phyloP scores from a whole-genome alignment of 1,140 invertebrate genomes.

The Drosophila lowei region DNA sequence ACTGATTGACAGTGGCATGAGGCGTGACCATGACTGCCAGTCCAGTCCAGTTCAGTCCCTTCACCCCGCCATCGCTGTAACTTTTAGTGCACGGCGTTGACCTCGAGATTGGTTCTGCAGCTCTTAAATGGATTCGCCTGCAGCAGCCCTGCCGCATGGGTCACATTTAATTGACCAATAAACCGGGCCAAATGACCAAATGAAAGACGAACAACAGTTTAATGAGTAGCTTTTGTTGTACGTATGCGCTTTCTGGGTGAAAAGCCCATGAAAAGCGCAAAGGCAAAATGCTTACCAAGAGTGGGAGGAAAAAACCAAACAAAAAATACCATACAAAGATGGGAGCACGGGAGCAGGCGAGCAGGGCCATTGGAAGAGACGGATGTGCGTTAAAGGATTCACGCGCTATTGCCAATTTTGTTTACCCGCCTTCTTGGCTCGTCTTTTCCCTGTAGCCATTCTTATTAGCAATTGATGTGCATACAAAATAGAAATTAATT shows the following conservation, averaged over 20 bases:
- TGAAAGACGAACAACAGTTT: constrained; percentile 12
- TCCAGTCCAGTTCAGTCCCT: background rate
- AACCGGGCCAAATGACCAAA: constrained; percentile 28
- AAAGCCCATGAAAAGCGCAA: background rate
- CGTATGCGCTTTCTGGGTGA: background rate
- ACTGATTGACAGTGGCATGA: constrained; percentile 38
- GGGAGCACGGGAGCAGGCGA: no score
- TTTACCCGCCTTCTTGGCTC: background rate
- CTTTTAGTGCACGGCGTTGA: constrained; percentile 44
- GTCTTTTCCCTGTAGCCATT: constrained; percentile 5
- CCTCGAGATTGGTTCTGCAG: constrained; percentile 40
- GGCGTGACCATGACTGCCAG: constrained; percentile 16
- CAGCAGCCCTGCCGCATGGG: constrained; percentile 9
- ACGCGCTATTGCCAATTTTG: no score
- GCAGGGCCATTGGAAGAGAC: no score
- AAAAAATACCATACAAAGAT: no score
- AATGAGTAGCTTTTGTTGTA: constrained; percentile 19
- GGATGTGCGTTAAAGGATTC: constrained; percentile 1
- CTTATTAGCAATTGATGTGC: constrained; percentile 50
- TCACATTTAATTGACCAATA: constrained; percentile 49
- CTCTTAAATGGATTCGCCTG: constrained; percentile 31
- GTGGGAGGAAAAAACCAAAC: no score
- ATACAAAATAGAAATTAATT: constrained; percentile 61
- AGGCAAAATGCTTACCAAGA: no score
- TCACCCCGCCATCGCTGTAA: constrained; percentile 15